Base-by-base conservation (phyloP, 2,888 invertebrate genomes). In the Theodoxus fluviatilis region DNA sequence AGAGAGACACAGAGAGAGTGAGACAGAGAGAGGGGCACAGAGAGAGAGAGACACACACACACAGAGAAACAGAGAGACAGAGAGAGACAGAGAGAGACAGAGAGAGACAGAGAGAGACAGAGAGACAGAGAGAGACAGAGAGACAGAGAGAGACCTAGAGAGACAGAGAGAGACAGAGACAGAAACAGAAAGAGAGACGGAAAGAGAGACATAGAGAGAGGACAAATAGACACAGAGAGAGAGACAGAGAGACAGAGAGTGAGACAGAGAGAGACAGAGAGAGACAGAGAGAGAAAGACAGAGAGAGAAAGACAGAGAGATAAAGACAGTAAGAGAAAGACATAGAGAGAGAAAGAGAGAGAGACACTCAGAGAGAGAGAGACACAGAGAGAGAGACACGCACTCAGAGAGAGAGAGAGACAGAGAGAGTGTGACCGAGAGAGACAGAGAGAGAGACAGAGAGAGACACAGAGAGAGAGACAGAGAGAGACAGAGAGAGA, bases 311-410 rank as follows among this genome's bases (percentile, higher is more conserved):
- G 7, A 57, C 18, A 57, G 57, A 57, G 31, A 57, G 57, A 28
- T 1, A 57, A 33, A 57, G 4, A 28, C 12, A 57, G 18, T 31
- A 12, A 57, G 1, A 57, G 28, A 57, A 1, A 57, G 57, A 57
- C 1, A 57, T 28, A 57, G 33, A 57, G 57, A 57, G 33, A 28
- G 57, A 57, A 7, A 57, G 28, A 57, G 2, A 57, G 28, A 57
- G 2, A 57, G 57, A 57, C 18, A 57, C 31, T 18, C 12, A 57
- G 57, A 61, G 61, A 35, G 61, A 35, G 35, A 35, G 61, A 35
- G 4, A 35, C 1, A 57, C 7, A 25, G 2, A 57, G 6, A 57
- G 57, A 25, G 57, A 57, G 57, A 33, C 35, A 15, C 18, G 22
- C 15, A 15, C 9, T 43, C 9, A 15, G 9, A 12, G 43, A 15